These are phyloP conservation scores for Mythimna albipuncta DNA, from an alignment of 2,888 invertebrate genomes.

Conservation along the genomic window DNA sequence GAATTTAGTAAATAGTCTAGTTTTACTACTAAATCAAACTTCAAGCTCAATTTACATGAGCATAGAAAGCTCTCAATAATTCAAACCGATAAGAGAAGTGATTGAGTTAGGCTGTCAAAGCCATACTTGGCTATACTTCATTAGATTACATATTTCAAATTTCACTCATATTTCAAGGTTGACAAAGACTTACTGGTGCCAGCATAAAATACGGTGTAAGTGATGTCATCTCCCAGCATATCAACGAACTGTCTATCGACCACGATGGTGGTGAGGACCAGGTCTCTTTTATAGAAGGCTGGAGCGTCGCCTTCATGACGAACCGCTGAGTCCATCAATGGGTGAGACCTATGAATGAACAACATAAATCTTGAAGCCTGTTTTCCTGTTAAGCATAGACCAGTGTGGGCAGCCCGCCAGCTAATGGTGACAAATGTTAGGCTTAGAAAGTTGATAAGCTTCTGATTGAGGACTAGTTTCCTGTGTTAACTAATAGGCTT, in stretches of 20 bases:
- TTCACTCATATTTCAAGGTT: neutral
- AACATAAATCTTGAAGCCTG: constrained; percentile 17
- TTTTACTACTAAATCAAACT: constrained; percentile 4
- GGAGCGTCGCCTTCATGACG: constrained; percentile 91
- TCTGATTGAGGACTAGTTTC: constrained; percentile 31
- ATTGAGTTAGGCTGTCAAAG: constrained; percentile 20
- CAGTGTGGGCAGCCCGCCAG: constrained; percentile 5
- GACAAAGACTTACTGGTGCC: constrained; percentile 89
- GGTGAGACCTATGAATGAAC: constrained; percentile 89
- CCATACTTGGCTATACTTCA: neutral
- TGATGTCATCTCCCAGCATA: constrained; percentile 88
- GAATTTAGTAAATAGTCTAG: neutral
- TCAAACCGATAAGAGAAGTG: constrained; percentile 14
- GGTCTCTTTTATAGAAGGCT: constrained; percentile 91
- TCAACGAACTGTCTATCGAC: constrained; percentile 91
- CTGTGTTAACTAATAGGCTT: constrained; percentile 5
- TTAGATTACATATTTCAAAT: constrained; percentile 3
- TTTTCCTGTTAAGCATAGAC: constrained; percentile 4
- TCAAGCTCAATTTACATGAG: neutral
- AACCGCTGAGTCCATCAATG: constrained; percentile 93
- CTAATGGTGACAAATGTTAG: constrained; percentile 29
- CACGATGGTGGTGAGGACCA: constrained; percentile 91
- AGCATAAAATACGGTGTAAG: constrained; percentile 91
- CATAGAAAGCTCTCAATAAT: constrained; percentile 14
- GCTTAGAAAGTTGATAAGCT: constrained; percentile 29